phyloP scores from a whole-genome alignment of 2,113 vertebrate genomes.

The Lanius ludovicianus region DNA sequence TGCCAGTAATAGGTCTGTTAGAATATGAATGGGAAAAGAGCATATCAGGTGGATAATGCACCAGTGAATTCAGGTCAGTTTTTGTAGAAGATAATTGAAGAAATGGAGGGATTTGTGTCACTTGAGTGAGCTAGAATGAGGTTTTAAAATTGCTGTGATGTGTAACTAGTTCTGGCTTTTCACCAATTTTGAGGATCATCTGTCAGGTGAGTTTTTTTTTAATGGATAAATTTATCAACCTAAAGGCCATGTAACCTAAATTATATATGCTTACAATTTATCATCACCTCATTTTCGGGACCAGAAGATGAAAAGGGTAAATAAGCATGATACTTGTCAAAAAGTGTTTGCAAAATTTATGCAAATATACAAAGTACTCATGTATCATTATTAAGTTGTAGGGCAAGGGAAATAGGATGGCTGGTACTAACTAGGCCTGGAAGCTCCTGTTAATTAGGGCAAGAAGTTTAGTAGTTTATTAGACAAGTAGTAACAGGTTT shows the following conservation, averaged over 20 bases:
- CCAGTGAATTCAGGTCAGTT: not conserved
- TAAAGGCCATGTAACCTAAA: not conserved
- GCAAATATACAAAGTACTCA: not conserved
- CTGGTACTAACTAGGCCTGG: not conserved
- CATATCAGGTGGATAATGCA: not conserved
- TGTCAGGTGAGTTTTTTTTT: not conserved
- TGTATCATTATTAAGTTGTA: not conserved
- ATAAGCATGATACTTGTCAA: not conserved
- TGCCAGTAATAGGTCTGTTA: not conserved
- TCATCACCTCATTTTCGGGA: not conserved
- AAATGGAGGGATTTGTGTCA: not conserved
- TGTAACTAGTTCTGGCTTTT: not conserved
- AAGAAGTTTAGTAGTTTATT: not conserved
- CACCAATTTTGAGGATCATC: not conserved
- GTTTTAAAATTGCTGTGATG: not conserved
- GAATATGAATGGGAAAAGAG: not conserved
- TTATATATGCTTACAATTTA: not conserved
- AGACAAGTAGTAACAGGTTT: not conserved
- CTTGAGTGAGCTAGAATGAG: not conserved
- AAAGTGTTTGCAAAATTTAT: not conserved
- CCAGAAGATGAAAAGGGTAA: not conserved
- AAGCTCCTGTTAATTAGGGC: not conserved
- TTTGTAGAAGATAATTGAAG: not conserved
- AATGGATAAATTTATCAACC: not conserved
- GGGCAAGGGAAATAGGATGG: not conserved